Base-by-base conservation (phyloP, 2,113 vertebrate species). In the Leucopsar rothschildi region DNA sequence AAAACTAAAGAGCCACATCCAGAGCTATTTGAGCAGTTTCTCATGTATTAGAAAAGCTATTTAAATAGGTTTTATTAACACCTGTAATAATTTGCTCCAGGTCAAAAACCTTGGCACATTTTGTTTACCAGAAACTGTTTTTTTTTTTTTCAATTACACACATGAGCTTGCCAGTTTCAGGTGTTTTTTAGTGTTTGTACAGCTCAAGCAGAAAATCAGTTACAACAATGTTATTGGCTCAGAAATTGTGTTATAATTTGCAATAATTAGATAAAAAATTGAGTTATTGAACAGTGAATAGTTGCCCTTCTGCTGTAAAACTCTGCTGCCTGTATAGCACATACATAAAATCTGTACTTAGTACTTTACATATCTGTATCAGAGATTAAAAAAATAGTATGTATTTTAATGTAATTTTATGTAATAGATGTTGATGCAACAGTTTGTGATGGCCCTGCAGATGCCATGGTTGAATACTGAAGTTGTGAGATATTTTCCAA, bases 181-280 rank as follows among this genome's bases (percentile, higher is more conserved):
- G 31, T 83, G 50, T 8, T 52, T 92, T 93, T 87, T 84, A 72
- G 37, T 73, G 47, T 96, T 95, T 86, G 65, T 47, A 85, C 57
- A 89, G 68, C 82, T 96, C 90, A 95, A 79, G 92, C 91, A 83
- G 92, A 93, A 94, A 94, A 94, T 96, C 78, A 82, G 84, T 95
- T 93, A 80, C 85, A 90, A 86, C 68, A 86, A 56, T 70, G 9
- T 92, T 91, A 86, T 91, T 95, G 93, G 68, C 86, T 73, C 73
- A 68, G 77, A 73, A 88, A 87, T 94, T 89, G 72, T 31, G 37
- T 82, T 86, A 47, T 91, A 92, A 95, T 96, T 96, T 90, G 68
- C 0, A 3, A 61, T 95, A 96, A 96, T 97, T 95, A 94, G 40
- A 75, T 49, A 90, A 94, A 94, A 94, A 93, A 96, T 90, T 92